A percentile compares a stretch with the other conserved stretches of the same genome.
phyloP scores from a whole-genome alignment of 2,113 vertebrate genomes.

The Hydrolagus affinis region DNA sequence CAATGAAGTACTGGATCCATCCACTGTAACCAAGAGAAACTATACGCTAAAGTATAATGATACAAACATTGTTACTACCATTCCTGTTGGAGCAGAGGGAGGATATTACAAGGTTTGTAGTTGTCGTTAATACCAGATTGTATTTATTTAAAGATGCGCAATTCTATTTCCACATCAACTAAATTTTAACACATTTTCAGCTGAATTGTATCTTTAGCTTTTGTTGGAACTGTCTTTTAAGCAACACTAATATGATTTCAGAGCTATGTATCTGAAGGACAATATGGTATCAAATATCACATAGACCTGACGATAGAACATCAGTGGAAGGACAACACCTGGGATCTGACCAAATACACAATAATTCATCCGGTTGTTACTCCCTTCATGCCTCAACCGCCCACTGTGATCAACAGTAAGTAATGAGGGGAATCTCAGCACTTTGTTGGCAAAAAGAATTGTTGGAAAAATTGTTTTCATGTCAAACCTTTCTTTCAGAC shows the following conservation, averaged over 20 bases:
- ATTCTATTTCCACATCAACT: not conserved
- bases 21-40: slow-evolving; percentile 46
- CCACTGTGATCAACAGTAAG: slow-evolving; percentile 48
- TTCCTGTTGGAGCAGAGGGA: slow-evolving; percentile 66
- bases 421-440: not conserved
- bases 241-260: slow-evolving; percentile 36
- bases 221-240: not conserved
- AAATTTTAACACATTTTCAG: too few species aligned
- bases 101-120: slow-evolving; percentile 65
- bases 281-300: slow-evolving; percentile 36
- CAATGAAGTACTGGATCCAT: slow-evolving; percentile 46
- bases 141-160: not conserved
- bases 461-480: not conserved
- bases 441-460: not conserved
- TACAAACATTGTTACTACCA: slow-evolving; percentile 42
- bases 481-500: slow-evolving; percentile 37
- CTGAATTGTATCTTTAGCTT: too few species aligned
- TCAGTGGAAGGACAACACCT: slow-evolving; percentile 44
- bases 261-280: slow-evolving; percentile 42
- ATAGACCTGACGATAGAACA: slow-evolving; percentile 47
- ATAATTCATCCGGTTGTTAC: slow-evolving; percentile 49
- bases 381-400: slow-evolving; percentile 33
- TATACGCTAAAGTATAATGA: slow-evolving; percentile 47
- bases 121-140: not conserved
- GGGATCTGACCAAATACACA: slow-evolving; percentile 34